Base-by-base conservation (phyloP, 2,113 vertebrate species). In the Periophthalmus modestus region DNA sequence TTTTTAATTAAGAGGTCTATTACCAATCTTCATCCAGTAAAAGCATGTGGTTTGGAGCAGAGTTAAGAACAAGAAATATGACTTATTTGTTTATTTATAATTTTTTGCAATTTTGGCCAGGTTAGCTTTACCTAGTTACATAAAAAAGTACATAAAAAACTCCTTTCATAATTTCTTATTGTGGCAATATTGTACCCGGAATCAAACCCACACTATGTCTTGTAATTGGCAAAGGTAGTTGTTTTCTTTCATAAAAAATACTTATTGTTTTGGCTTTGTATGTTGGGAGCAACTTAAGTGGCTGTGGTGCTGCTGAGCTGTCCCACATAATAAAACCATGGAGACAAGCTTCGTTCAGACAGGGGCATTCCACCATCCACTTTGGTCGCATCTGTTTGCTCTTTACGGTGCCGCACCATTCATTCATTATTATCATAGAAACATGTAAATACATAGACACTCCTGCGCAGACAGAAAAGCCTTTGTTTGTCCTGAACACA, bases 241-340 rank as follows among this genome's bases (percentile, higher is more conserved):
- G 81, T 69, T 36, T 77, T 77, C 69, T 79, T 59, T 58, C 48
- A 92, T 92, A 93, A 93, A 87, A 88, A 88, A 81, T 69, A 68
- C 77, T 81, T 72, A 87, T 92, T 93, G 91, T 92, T 90, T 84
- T 76, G 82, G 75, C 52, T 74, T 76, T 73, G 36, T 66, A 77
- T 83, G 75, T 88, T 18, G 23, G 39, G 72, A 82, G 85, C 89
- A 91, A 81, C n/a, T 75, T 78, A 89, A 86, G 86, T 82, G 74
- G 62, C 81, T 87, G 90, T n/a, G 84, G 92, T 36, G 84, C 90
- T 79, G 62, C 34, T 65, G 68, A 74, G 75, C 72, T 78, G 34
- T 73, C 71, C 50, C 87, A 87, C 83, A 90, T 91, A 89, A 85
- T 79, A 83, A 88, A 89, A 85, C 73, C 85, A 80, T 78, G 68